Base-by-base conservation (phyloP, 2,797 vertebrate species). In the Poecile montanus region DNA sequence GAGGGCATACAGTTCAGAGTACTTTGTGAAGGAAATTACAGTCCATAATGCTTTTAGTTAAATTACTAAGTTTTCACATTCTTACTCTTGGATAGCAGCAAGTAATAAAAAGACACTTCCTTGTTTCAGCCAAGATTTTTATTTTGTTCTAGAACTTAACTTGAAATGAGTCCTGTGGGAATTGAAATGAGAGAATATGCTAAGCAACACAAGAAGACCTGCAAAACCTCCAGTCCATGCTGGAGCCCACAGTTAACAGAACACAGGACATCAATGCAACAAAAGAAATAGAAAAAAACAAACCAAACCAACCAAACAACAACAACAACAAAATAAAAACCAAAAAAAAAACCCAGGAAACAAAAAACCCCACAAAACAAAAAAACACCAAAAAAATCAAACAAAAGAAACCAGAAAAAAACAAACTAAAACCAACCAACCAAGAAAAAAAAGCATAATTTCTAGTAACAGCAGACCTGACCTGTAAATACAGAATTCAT, bases 371-470 rank as follows among this genome's bases (percentile, higher is more conserved):
- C 42, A 16, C 40, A 42, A 42, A 32, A 16, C 6, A n/a, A n/a
- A 42, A 32, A n/a, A 14, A 16, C 17, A 38, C 10, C 19, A 7
- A 40, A 61, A 61, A 10, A 48, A 48, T 1, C 4, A 70, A 40
- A 23, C 27, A 51, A 32, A 19, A 22, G 16, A 42, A 42, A 15
- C 42, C 45, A 60, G 23, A 42, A 32, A 40, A 42, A 32, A 40
- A 4, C 29, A 48, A 60, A 23, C 2, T 6, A n/a, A 19, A 36
- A 11, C 9, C 25, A 23, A 40, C 5, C 20, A 44, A 54, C 13
- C 22, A 45, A 14, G 4, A 21, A 45, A 56, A 42, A 44, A 44
- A 6, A 0, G 1, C 4, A 2, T 34, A 0, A 27, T 27, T 77
- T 94, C 40, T 71, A 70, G 10, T 34, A 84, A 71, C 7, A 65